Evolutionary conservation across 2,888 invertebrate species (phyloP).

Genomic region (Philonicus albiceps): DNA sequence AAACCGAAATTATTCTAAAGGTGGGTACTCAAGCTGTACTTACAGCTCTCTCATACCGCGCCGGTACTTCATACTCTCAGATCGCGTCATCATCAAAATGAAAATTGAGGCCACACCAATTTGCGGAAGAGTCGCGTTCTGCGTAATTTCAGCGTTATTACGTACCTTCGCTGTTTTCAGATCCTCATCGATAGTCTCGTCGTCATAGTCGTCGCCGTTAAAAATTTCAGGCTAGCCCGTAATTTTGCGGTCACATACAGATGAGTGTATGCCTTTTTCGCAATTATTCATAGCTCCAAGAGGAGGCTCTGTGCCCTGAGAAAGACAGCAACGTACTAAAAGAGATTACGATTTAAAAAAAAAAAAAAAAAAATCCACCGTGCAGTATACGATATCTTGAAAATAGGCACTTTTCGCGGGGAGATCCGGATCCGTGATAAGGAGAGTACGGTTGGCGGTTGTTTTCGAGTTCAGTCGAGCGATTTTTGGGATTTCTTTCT

Average conservation of each 20-base stretch:
- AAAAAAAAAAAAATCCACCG: too few relatives aligned
- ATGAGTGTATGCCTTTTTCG: background rate
- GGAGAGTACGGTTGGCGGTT: too few relatives aligned
- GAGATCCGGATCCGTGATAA: too few relatives aligned
- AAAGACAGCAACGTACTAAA: background rate
- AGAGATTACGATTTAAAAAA: too few relatives aligned
- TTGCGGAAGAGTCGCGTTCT: background rate
- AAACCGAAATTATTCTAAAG: background rate
- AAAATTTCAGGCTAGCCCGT: background rate
- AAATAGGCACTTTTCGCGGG: too few relatives aligned
- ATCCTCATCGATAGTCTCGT: background rate
- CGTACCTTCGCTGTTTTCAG: background rate
- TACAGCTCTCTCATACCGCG: background rate
- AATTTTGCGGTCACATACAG: background rate
- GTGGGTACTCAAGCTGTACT: background rate
- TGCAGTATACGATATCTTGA: too few relatives aligned
- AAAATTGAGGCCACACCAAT: conserved; percentile 25
- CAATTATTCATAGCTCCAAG: background rate
- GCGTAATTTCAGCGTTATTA: conserved; percentile 21
- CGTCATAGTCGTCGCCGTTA: background rate
- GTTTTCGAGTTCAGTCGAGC: too few relatives aligned
- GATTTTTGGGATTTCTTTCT: too few relatives aligned
- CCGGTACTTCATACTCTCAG: too few relatives aligned
- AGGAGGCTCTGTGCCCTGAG: background rate
- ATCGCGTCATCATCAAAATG: background rate